Evolutionary conservation across 2,113 vertebrate species (phyloP).

Genomic region (Alexandromys fortis): DNA sequence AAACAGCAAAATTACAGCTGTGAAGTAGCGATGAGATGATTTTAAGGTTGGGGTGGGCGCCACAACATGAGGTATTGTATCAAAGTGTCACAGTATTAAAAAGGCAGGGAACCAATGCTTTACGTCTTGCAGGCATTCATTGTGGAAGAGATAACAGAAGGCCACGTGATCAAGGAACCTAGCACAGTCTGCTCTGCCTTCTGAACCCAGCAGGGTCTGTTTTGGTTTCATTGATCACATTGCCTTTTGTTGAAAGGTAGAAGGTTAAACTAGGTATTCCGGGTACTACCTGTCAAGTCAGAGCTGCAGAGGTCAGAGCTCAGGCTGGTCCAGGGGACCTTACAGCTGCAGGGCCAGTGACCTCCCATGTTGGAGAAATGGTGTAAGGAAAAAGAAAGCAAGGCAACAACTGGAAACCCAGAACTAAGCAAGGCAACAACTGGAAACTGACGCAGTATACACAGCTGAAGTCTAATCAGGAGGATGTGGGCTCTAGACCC

Average conservation of each 20-base stretch:
- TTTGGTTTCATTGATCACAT: background rate
- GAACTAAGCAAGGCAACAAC: background rate
- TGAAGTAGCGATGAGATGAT: background rate
- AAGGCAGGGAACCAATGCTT: too few relatives aligned
- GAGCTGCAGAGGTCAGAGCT: background rate
- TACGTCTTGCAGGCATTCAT: too few relatives aligned
- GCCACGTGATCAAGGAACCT: too few relatives aligned
- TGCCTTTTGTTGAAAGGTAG: background rate
- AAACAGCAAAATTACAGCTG: background rate
- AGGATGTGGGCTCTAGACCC: background rate
- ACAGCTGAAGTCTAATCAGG: background rate
- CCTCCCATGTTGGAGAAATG: background rate
- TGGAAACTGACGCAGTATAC: background rate
- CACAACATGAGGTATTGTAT: background rate
- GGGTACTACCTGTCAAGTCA: background rate
- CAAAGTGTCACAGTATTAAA: background rate
- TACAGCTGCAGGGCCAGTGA: background rate
- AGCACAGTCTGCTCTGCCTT: background rate
- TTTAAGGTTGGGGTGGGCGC: background rate
- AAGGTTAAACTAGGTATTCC: background rate
- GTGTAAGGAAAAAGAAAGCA: background rate
- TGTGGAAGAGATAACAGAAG: too few relatives aligned
- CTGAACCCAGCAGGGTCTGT: background rate
- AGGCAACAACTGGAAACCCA: background rate
- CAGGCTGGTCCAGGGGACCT: background rate